phyloP scores from a whole-genome alignment of 2,888 invertebrate genomes.

The Malthinus flaveolus region DNA sequence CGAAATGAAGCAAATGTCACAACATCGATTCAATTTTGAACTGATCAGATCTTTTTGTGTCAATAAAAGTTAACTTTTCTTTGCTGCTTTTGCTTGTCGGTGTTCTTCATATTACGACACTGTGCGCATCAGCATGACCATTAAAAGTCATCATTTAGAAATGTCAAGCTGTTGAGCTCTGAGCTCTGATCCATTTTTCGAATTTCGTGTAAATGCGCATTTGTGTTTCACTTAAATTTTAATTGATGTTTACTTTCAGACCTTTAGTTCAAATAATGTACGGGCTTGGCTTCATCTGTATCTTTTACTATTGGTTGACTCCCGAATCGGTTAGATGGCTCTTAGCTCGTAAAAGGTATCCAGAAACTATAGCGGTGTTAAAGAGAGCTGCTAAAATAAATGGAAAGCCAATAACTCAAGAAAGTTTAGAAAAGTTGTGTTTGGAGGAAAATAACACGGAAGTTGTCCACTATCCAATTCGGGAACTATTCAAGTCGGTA shows the following conservation, averaged over 20 bases:
- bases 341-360: slow-evolving; percentile 61
- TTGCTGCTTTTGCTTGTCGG: too few species aligned
- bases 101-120: too few species aligned
- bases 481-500: not conserved
- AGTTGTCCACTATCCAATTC: not conserved
- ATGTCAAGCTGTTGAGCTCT: too few species aligned
- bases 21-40: too few species aligned
- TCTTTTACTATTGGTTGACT: slow-evolving; percentile 65
- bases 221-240: too few species aligned
- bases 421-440: slow-evolving; percentile 43
- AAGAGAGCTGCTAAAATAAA: slow-evolving; percentile 67
- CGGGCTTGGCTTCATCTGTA: slow-evolving; percentile 57
- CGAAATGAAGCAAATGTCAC: too few species aligned
- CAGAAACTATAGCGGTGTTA: slow-evolving; percentile 62
- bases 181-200: too few species aligned
- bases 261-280: slow-evolving; percentile 58
- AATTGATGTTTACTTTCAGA: slow-evolving; percentile 35
- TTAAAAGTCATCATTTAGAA: too few species aligned
- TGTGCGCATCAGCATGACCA: too few species aligned
- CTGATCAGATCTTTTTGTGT: too few species aligned
- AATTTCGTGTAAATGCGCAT: too few species aligned
- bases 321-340: slow-evolving; percentile 81
- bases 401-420: slow-evolving; percentile 48
- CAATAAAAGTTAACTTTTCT: too few species aligned
- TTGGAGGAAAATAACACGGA: not conserved